Base-by-base conservation (phyloP, 2,888 invertebrate genomes). In the Lysandra bellargus region DNA sequence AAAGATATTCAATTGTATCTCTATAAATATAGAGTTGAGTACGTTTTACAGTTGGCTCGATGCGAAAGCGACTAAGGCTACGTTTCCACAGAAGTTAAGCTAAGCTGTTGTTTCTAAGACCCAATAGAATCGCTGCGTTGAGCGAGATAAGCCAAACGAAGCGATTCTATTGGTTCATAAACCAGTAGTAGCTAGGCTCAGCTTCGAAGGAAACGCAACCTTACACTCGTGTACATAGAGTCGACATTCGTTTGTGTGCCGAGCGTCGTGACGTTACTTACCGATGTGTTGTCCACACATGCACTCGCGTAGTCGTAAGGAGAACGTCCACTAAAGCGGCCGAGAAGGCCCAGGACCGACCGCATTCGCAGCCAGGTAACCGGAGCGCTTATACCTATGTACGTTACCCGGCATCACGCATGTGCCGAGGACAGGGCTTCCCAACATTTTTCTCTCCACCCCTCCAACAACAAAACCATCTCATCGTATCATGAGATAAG, bases 351-450 rank as follows among this genome's bases (percentile, higher is more conserved):
- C 95, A 95, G 94, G 95, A 95, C 86, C 92, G 95, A 90, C 95
- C 95, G 85, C 95, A 95, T 90, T 95, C 95, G 89, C 95, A 95
- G 93, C 95, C 95, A 95, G 95, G 95, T 95, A 95, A 93, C 87
- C 57, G 87, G 91, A 92, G 92, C 91, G 93, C 93, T 92, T 92
- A 85, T 87, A 88, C 89, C 88, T 87, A 85, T 89, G 87, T 90
- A 86, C 87, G 84, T 86, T 88, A 90, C 89, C 87, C 88, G 88
- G 89, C 87, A 87, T 85, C 84, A 86, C 88, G 93, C 92, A 93
- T 93, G 93, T 88, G 92, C 93, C 92, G 92, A 82, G 33, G 69
- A 30, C 69, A 37, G 69, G 69, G 69, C 69, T 69, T 14, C 37
- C 33, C 33, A 37, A 69, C 69, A 12, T 14, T 64, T 64, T 33